phyloP scores from a whole-genome alignment of 64 coral and sea anemone genomes.

The Pocillopora damicornis region DNA sequence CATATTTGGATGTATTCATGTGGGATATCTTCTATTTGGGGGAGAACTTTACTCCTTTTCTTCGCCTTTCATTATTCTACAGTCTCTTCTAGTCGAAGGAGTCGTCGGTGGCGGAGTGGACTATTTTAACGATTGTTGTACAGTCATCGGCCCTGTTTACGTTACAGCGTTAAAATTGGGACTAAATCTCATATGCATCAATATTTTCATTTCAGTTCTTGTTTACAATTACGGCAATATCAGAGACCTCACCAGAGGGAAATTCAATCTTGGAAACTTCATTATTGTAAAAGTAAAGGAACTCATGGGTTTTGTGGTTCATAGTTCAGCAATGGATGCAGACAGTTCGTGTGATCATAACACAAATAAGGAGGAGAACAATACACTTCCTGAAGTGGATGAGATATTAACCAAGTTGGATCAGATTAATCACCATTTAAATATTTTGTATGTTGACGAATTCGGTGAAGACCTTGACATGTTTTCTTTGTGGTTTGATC shows the following conservation, averaged over 20 bases:
- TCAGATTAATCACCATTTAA: not conserved
- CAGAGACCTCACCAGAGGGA: not conserved
- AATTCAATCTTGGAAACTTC: constrained; percentile 7
- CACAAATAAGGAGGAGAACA: not conserved
- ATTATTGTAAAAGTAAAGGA: constrained; percentile 19
- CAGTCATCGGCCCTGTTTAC: not conserved
- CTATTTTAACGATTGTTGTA: constrained; percentile 10
- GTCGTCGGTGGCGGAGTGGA: not conserved
- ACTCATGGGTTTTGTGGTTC: not conserved
- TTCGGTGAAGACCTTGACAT: not conserved
- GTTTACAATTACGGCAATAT: not conserved
- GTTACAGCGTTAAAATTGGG: not conserved
- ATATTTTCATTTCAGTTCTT: not conserved
- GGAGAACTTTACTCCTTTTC: not conserved
- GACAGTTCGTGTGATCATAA: not conserved
- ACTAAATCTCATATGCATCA: not conserved
- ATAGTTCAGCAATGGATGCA: no score
- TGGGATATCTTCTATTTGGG: constrained; percentile 41
- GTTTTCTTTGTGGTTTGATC: constrained; percentile 6
- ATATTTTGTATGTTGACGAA: not conserved
- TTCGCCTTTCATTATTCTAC: not conserved
- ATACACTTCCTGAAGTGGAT: not conserved
- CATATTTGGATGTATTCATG: constrained; percentile 26
- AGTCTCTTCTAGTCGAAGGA: not conserved
- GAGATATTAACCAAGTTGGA: not conserved